Percentiles rank a stretch among this genome's conserved stretches.
These are phyloP conservation scores for Centruroides sculpturatus DNA, from an alignment of 1,140 invertebrate genomes.

Conservation along the genomic window DNA sequence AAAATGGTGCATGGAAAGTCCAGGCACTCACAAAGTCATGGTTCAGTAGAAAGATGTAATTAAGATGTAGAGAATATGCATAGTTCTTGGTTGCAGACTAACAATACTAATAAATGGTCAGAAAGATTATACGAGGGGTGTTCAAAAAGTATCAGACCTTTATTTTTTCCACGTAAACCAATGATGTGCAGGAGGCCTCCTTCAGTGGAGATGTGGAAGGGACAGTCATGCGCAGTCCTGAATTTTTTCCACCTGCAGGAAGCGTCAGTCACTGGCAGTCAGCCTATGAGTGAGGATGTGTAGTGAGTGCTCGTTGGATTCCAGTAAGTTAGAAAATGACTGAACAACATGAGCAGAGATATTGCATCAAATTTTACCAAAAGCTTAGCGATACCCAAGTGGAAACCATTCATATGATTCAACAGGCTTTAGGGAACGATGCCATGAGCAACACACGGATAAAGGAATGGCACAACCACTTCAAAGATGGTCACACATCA, in stretches of 20 bases:
- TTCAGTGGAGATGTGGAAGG: neutral
- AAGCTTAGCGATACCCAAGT: slow-evolving; percentile 16
- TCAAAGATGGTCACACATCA: slow-evolving; percentile 20
- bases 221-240: neutral
- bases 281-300: neutral
- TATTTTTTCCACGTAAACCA: neutral
- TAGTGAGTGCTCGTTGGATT: neutral
- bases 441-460: slow-evolving; percentile 19
- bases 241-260: slow-evolving; percentile 15
- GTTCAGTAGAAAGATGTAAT: too few relatives aligned
- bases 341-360: slow-evolving; percentile 3
- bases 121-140: neutral
- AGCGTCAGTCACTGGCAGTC: neutral
- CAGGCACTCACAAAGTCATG: too few relatives aligned
- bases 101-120: too few relatives aligned
- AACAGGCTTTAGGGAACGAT: slow-evolving; percentile 18
- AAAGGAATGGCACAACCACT: slow-evolving; percentile 19
- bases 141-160: slow-evolving; percentile 4
- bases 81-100: too few relatives aligned
- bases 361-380: slow-evolving; percentile 17
- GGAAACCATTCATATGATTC: slow-evolving; percentile 20
- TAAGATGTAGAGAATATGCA: too few relatives aligned
- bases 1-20: too few relatives aligned
- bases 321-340: neutral
- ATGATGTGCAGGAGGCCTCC: neutral